Percentiles rank a stretch among this genome's conserved stretches.
These are phyloP conservation scores for Thalassarche chlororhynchos DNA, from an alignment of 2,113 vertebrate species.

Conservation along the genomic window DNA sequence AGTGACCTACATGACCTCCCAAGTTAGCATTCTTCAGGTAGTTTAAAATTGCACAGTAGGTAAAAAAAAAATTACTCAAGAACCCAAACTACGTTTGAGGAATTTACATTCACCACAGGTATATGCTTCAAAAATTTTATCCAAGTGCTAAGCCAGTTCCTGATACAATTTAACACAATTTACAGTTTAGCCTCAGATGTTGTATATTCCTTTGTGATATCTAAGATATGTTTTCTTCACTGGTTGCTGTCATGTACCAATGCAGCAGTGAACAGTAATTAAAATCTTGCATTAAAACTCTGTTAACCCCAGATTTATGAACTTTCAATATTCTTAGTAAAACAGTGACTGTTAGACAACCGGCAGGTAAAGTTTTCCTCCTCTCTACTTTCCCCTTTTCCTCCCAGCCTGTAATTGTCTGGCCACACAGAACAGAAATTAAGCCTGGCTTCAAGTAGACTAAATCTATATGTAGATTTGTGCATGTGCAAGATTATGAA, in stretches of 20 bases:
- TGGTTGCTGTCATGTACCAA: background rate
- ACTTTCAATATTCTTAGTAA: background rate
- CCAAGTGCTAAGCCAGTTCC: background rate
- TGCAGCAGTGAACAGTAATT: background rate
- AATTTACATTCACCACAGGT: background rate
- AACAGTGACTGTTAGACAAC: background rate
- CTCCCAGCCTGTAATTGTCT: background rate
- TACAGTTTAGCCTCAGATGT: background rate
- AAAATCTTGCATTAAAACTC: background rate
- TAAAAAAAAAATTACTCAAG: background rate
- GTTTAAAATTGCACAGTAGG: background rate
- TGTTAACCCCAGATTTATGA: background rate
- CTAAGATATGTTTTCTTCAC: background rate
- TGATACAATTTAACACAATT: background rate
- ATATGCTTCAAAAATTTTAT: background rate
- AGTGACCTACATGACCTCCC: background rate
- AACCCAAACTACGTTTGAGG: background rate
- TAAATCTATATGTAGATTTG: background rate
- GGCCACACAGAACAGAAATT: background rate
- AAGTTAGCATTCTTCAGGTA: background rate
- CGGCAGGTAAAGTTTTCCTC: background rate
- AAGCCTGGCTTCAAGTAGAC: background rate
- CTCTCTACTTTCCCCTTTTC: background rate
- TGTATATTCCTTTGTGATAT: background rate
- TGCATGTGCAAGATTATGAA: background rate